These are phyloP conservation scores for Odocoileus hemionus DNA, from an alignment of 2,113 vertebrate genomes.

Conservation along the genomic window DNA sequence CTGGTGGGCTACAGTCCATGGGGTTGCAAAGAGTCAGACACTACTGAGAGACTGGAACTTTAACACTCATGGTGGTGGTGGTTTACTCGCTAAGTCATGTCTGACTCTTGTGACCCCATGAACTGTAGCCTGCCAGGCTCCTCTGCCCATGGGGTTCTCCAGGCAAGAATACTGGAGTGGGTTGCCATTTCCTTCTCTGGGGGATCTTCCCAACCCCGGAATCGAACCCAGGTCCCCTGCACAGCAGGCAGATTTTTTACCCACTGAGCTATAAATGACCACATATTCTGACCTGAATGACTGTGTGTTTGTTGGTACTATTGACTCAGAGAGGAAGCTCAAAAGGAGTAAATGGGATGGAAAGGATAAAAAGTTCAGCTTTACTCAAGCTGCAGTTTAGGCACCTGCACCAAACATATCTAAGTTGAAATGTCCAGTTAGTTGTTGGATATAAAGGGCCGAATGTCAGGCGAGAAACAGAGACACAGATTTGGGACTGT, in stretches of 20 bases:
- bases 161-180: neutral
- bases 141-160: neutral
- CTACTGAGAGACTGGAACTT: neutral
- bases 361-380: neutral
- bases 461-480: neutral
- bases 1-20: neutral
- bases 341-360: neutral
- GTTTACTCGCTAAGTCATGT: neutral
- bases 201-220: neutral
- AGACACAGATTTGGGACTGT: neutral
- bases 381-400: neutral
- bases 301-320: neutral
- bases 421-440: neutral
- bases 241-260: neutral
- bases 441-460: neutral
- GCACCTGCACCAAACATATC: neutral
- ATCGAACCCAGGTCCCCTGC: neutral
- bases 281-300: neutral
- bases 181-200: neutral
- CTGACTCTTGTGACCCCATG: neutral
- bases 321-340: neutral
- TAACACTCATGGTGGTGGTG: neutral
- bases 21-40: neutral
- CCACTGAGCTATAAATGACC: fast-evolving
- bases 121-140: neutral